Percentiles rank a stretch among this genome's conserved stretches.
Conservation (phyloP, 2,888 invertebrate species). For the Lasioglossum zephyrum region DNA sequence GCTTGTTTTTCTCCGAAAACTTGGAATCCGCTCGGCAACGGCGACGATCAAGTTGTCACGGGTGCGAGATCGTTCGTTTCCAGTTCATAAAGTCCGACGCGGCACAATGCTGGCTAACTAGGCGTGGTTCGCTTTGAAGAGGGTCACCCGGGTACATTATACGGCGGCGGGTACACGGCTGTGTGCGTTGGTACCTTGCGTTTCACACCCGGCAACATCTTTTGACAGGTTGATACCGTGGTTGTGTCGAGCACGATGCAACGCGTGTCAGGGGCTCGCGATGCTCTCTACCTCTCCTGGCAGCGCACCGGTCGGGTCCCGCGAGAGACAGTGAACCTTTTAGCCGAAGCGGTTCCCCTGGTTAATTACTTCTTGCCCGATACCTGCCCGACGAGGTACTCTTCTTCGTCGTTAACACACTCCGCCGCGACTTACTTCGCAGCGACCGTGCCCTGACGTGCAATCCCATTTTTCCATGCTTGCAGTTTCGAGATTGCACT, state of each 20-base stretch:
- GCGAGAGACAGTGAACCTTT: constrained; percentile 3
- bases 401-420: background rate
- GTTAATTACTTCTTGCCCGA: constrained; percentile 6
- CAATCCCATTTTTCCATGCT: background rate
- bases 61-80: constrained; percentile 73
- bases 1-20: constrained; percentile 55
- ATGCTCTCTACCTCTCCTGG: constrained; percentile 60
- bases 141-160: constrained; percentile 79
- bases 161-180: constrained; percentile 54
- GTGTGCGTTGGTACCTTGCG: constrained; percentile 41
- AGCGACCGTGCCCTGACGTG: background rate
- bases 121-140: constrained; percentile 81
- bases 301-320: constrained; percentile 44
- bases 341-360: background rate
- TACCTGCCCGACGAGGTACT: background rate
- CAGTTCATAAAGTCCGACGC: constrained; percentile 76
- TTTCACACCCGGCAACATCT: constrained; percentile 73
- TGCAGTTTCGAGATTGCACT: background rate
- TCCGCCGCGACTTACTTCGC: background rate
- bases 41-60: constrained; percentile 78
- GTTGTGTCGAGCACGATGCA: constrained; percentile 60
- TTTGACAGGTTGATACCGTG: constrained; percentile 78
- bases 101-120: constrained; percentile 80
- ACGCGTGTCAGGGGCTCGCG: constrained; percentile 75
- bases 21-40: constrained; percentile 48